A percentile compares a stretch with the other conserved stretches of the same genome.
Evolutionary conservation across 2,888 invertebrate genomes (phyloP).

Genomic region (Dolichomitus sp.): DNA sequence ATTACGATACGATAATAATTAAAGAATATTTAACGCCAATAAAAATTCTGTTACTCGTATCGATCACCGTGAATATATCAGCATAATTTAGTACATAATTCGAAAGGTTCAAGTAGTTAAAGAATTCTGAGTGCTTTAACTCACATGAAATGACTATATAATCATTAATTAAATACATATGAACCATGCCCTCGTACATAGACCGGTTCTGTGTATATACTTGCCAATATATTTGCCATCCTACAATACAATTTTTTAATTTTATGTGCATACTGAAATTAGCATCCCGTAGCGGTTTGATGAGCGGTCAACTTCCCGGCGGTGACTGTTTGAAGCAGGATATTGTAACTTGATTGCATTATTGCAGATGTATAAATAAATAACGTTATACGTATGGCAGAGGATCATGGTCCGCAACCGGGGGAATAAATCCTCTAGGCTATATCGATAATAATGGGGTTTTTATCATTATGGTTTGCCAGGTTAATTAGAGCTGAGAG

Average conservation of each 20-base stretch:
- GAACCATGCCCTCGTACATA: not conserved
- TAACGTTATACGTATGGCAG: not conserved
- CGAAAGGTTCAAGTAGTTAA: not conserved
- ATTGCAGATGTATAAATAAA: not conserved
- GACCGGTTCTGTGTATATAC: not conserved
- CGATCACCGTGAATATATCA: not conserved
- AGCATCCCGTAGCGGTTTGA: not conserved
- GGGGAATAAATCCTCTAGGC: not conserved
- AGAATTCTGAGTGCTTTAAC: not conserved
- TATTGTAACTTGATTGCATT: not conserved
- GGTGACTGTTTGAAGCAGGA: not conserved
- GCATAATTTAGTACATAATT: too few relatives aligned
- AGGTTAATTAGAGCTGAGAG: not conserved
- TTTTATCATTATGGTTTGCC: not conserved
- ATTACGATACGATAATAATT: too few relatives aligned
- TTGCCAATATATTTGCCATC: not conserved
- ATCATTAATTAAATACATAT: not conserved
- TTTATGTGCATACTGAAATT: not conserved
- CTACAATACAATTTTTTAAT: not conserved
- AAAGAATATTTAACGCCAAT: too few relatives aligned
- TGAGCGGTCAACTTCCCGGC: not conserved
- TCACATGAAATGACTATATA: not conserved
- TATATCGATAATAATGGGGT: not conserved
- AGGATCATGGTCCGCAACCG: not conserved
- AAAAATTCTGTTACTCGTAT: not conserved